These are phyloP conservation scores for Rhipidura dahli DNA, from an alignment of 2,113 vertebrate species.

Conservation along the genomic window DNA sequence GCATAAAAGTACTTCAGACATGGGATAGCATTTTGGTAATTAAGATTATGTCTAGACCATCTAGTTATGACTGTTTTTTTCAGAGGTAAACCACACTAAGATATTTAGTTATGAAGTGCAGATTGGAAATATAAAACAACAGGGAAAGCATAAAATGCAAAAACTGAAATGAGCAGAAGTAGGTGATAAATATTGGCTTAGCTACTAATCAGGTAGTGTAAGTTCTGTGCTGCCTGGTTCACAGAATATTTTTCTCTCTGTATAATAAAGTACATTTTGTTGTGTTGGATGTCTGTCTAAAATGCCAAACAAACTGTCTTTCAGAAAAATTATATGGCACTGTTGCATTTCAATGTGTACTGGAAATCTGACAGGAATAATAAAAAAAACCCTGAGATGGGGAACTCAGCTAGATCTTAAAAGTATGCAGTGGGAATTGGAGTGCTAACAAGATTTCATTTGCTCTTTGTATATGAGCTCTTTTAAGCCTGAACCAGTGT, in stretches of 20 bases:
- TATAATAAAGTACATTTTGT: conserved; percentile 56
- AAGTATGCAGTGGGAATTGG: conserved; percentile 3
- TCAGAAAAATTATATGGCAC: conserved; percentile 53
- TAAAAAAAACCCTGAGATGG: neutral
- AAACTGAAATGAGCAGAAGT: conserved; percentile 8
- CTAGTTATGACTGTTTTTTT: neutral
- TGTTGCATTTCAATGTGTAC: conserved; percentile 52
- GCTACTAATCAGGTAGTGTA: conserved; percentile 23
- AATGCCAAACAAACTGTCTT: conserved; percentile 62
- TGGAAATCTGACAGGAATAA: conserved; percentile 56
- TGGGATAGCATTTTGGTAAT: conserved; percentile 28
- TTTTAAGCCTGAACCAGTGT: neutral
- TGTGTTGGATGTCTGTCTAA: conserved; percentile 55
- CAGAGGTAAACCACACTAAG: neutral
- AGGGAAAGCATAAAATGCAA: neutral
- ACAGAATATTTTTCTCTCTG: conserved; percentile 34
- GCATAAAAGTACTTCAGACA: conserved; percentile 13
- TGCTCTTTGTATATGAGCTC: neutral
- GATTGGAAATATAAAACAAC: conserved; percentile 25
- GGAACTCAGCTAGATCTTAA: conserved; percentile 12
- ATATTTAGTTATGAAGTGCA: conserved; percentile 16
- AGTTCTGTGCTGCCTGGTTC: conserved; percentile 32
- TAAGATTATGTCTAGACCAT: conserved; percentile 36
- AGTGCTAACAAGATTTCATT: conserved; percentile 12
- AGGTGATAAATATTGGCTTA: conserved; percentile 47